A percentile compares a stretch with the other conserved stretches of the same genome.
Evolutionary conservation across 2,113 vertebrate genomes (phyloP).

Genomic region (Danionella cerebrum): DNA sequence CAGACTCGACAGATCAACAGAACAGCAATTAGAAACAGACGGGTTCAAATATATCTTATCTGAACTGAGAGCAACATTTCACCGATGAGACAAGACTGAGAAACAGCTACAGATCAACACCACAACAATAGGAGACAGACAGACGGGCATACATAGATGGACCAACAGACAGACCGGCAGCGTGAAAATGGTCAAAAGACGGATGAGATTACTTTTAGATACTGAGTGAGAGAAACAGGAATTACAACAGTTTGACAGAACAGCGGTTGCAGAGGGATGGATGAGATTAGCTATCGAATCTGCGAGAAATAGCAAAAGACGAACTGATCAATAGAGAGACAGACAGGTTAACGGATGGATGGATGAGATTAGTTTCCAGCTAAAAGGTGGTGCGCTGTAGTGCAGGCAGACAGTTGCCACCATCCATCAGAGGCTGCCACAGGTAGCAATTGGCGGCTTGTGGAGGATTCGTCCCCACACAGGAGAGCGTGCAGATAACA

Average conservation of each 20-base stretch:
- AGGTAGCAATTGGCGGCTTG: slow-evolving; percentile 19
- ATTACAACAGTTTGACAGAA: too few species aligned
- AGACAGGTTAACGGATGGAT: too few species aligned
- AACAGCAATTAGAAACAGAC: background rate
- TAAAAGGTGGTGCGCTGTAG: too few species aligned
- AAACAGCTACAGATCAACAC: background rate
- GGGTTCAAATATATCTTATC: background rate
- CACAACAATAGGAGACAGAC: background rate
- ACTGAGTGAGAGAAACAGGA: too few species aligned
- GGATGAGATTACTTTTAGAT: too few species aligned
- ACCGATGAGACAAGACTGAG: background rate
- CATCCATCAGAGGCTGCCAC: background rate
- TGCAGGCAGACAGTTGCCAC: background rate
- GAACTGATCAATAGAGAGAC: slow-evolving; percentile 2
- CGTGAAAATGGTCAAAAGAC: background rate
- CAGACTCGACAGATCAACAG: too few species aligned
- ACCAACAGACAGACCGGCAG: background rate
- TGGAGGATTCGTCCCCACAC: slow-evolving; percentile 15
- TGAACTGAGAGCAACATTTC: too few species aligned
- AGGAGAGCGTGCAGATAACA: slow-evolving; percentile 48
- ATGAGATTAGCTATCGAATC: too few species aligned
- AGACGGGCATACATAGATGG: background rate
- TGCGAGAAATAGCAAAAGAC: too few species aligned
- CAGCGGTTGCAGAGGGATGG: too few species aligned
- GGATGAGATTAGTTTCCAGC: too few species aligned